phyloP scores from a whole-genome alignment of 2,113 vertebrate species.

The Tauraco erythrolophus region DNA sequence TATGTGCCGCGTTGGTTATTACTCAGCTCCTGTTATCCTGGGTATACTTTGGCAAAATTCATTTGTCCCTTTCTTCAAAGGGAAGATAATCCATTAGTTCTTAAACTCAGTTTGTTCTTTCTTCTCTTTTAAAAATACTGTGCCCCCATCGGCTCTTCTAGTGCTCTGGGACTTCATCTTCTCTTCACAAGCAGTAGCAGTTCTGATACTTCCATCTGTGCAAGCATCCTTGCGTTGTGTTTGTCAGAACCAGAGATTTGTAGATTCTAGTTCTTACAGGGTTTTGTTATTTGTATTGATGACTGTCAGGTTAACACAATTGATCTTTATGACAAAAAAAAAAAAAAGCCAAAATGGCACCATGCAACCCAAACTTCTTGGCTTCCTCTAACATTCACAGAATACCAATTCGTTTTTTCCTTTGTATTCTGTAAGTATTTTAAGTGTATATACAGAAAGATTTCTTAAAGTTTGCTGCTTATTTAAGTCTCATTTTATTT shows the following conservation, averaged over 20 bases:
- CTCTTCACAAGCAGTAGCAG: neutral
- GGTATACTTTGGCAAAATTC: neutral
- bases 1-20: neutral
- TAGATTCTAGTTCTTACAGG: neutral
- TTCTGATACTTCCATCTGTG: neutral
- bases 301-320: neutral
- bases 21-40: neutral
- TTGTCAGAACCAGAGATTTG: neutral
- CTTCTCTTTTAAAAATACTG: neutral
- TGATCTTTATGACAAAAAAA: neutral
- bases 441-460: neutral
- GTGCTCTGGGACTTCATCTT: neutral
- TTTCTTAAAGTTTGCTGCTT: neutral
- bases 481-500: neutral
- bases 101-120: neutral
- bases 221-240: rapidly evolving
- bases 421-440: neutral
- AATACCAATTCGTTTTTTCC: neutral
- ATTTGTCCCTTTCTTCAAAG: neutral
- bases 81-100: neutral
- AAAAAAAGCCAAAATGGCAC: neutral
- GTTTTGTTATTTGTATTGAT: neutral
- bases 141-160: neutral
- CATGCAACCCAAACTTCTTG: neutral
- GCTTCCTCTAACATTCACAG: neutral